A percentile compares a stretch with the other conserved stretches of the same genome.
Conservation (phyloP, 2,113 vertebrate genomes). For the Corythaixoides concolor region DNA sequence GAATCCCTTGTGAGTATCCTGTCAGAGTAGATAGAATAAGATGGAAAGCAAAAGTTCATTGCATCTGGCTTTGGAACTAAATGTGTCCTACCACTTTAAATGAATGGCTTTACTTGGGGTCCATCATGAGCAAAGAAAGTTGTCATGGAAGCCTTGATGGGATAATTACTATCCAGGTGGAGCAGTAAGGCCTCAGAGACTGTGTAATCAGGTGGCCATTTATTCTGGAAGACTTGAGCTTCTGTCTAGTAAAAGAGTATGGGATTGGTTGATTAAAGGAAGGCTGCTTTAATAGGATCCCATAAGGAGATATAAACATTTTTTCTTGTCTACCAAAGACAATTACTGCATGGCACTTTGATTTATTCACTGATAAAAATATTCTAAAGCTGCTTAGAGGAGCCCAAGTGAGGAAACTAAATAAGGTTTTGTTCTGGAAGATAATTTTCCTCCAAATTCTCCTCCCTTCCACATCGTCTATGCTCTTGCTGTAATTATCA, state of each 20-base stretch:
- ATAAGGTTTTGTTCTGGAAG: neutral
- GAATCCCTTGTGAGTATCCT: neutral
- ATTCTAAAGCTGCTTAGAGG: neutral
- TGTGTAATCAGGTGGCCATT: neutral
- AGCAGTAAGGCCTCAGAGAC: neutral
- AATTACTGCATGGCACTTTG: neutral
- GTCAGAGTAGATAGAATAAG: neutral
- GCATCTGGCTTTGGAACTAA: neutral
- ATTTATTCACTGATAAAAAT: slow-evolving; percentile 16
- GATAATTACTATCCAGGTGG: neutral
- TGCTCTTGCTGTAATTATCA: neutral
- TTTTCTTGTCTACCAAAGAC: neutral
- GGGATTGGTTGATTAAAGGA: neutral
- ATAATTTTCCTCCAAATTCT: slow-evolving; percentile 14
- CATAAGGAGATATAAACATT: neutral
- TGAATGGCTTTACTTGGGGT: neutral
- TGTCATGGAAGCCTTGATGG: slow-evolving; percentile 27
- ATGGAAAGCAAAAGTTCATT: neutral
- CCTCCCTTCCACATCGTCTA: neutral
- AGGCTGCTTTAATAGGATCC: neutral
- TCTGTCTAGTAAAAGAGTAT: neutral
- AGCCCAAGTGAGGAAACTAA: neutral
- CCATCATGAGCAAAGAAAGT: neutral
- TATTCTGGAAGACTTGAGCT: neutral
- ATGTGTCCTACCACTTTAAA: neutral